phyloP scores from a whole-genome alignment of 2,113 vertebrate genomes.

The Toxotes chatareus region DNA sequence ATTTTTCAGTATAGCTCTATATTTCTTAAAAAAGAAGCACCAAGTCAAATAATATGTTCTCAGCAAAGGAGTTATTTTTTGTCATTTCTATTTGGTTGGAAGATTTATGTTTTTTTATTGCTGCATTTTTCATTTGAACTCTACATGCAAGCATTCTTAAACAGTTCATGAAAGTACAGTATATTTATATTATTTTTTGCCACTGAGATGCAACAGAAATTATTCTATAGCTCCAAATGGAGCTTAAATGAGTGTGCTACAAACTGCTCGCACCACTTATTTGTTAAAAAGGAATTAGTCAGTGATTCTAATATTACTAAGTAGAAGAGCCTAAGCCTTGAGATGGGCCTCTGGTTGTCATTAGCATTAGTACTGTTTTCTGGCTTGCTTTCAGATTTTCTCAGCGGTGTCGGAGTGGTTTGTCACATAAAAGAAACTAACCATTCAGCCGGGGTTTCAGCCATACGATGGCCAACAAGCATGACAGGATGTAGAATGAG shows the following conservation, averaged over 20 bases:
- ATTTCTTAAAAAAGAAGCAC: not conserved
- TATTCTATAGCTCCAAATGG: not conserved
- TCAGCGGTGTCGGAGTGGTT: constrained; percentile 22
- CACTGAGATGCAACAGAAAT: constrained; percentile 8
- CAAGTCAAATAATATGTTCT: not conserved
- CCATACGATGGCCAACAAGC: constrained; percentile 9
- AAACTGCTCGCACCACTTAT: constrained; percentile 14
- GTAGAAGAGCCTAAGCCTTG: constrained; percentile 22
- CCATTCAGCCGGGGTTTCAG: not conserved
- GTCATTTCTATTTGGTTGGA: not conserved
- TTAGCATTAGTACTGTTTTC: constrained; percentile 29
- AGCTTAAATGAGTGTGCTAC: not conserved
- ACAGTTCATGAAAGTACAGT: not conserved
- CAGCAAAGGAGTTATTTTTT: not conserved
- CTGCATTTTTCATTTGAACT: not conserved
- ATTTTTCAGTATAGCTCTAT: not conserved
- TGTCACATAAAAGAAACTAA: constrained; percentile 49
- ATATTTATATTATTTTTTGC: not conserved
- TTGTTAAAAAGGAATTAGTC: constrained; percentile 42
- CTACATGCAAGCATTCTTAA: not conserved
- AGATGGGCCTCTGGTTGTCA: constrained; percentile 31
- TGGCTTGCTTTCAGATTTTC: constrained; percentile 30
- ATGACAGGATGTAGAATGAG: constrained; percentile 14
- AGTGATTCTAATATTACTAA: constrained; percentile 20
- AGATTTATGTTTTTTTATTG: not conserved